A percentile compares a stretch with the other conserved stretches of the same genome.
Evolutionary conservation across 2,113 vertebrate species (phyloP).

Genomic region (Rhea pennata): DNA sequence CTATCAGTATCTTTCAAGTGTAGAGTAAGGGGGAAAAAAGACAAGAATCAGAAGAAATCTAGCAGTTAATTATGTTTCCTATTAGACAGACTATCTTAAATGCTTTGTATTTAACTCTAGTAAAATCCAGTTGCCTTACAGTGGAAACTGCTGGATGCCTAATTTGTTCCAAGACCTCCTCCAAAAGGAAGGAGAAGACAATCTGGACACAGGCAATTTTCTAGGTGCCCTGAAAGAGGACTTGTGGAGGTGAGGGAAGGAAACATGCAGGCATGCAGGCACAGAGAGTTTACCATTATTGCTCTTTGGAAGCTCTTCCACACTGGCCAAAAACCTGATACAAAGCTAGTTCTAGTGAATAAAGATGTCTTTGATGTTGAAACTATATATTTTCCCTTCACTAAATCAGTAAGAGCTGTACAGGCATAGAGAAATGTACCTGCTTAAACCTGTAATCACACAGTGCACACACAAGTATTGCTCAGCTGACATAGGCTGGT

Average conservation of each 20-base stretch:
- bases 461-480: not conserved
- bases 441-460: not conserved
- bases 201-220: not conserved
- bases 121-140: not conserved
- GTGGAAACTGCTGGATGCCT: not conserved
- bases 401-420: not conserved
- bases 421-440: not conserved
- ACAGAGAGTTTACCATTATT: not conserved
- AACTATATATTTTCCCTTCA: not conserved
- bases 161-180: not conserved
- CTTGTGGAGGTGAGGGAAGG: rapidly evolving
- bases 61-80: not conserved
- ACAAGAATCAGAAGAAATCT: not conserved
- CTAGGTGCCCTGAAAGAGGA: not conserved
- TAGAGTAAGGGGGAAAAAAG: not conserved
- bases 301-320: not conserved
- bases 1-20: rapidly evolving
- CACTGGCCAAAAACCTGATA: not conserved
- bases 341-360: not conserved
- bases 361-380: not conserved
- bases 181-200: not conserved
- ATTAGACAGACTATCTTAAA: not conserved
- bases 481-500: not conserved
- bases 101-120: not conserved
- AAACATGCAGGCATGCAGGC: not conserved